Evolutionary conservation across 2,797 vertebrate genomes (phyloP).

Genomic region (Parotocinclus haroldoi): DNA sequence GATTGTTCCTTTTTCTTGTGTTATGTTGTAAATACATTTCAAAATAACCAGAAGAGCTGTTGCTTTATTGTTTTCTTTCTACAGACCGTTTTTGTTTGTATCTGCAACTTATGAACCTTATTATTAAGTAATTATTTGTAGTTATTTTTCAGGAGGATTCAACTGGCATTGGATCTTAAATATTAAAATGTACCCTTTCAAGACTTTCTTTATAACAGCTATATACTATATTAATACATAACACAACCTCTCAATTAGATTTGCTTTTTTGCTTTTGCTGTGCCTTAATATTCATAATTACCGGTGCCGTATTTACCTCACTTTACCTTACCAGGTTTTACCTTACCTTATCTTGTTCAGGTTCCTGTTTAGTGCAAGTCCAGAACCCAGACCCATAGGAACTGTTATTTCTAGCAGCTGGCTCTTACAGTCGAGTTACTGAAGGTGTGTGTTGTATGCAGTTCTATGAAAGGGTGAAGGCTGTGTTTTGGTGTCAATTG

Average conservation of each 20-base stretch:
- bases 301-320: too few relatives aligned
- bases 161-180: slow-evolving; percentile 27
- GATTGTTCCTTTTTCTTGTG: slow-evolving; percentile 55
- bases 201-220: slow-evolving; percentile 23
- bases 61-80: slow-evolving; percentile 34
- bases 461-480: too few relatives aligned
- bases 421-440: too few relatives aligned
- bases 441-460: too few relatives aligned
- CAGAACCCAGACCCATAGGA: too few relatives aligned
- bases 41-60: slow-evolving; percentile 51
- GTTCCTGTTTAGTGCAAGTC: too few relatives aligned
- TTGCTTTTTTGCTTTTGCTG: too few relatives aligned
- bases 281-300: too few relatives aligned
- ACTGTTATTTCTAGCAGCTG: too few relatives aligned
- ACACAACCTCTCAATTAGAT: neutral
- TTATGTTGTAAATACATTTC: slow-evolving; percentile 69
- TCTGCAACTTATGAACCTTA: slow-evolving; percentile 32
- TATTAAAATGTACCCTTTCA: slow-evolving; percentile 45
- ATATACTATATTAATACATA: slow-evolving; percentile 2
- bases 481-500: too few relatives aligned
- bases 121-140: slow-evolving; percentile 34
- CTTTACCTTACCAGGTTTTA: too few relatives aligned
- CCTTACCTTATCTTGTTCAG: too few relatives aligned
- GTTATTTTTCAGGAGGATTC: slow-evolving; percentile 21
- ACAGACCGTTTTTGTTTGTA: slow-evolving; percentile 25